Evolutionary conservation across 2,888 invertebrate genomes (phyloP).

Genomic region (Meteorus colon): DNA sequence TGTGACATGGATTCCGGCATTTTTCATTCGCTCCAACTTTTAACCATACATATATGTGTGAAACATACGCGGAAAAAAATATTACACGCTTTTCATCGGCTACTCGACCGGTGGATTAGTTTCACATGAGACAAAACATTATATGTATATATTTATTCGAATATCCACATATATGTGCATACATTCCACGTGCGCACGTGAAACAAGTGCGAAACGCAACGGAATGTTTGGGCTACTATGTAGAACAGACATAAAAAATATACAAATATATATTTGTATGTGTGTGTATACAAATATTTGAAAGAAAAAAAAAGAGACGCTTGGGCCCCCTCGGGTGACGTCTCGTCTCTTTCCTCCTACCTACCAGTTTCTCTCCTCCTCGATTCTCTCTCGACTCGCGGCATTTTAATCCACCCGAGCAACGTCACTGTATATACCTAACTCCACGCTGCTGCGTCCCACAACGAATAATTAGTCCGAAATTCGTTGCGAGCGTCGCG

Average conservation of each 20-base stretch:
- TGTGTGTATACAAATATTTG: background rate
- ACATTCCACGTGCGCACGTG: conserved; percentile 20
- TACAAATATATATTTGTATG: background rate
- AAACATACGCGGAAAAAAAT: conserved; percentile 11
- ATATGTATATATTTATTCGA: background rate
- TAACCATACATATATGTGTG: background rate
- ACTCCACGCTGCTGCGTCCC: conserved; percentile 41
- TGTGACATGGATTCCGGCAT: conserved; percentile 26
- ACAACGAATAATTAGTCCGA: conserved; percentile 71
- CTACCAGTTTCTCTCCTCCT: conserved; percentile 29
- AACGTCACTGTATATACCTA: conserved; percentile 60
- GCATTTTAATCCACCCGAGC: conserved; percentile 70
- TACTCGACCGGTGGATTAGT: conserved; percentile 1
- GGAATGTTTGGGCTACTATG: conserved; percentile 36
- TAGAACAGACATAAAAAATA: background rate
- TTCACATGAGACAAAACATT: conserved; percentile 26
- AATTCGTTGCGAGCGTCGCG: conserved; percentile 65
- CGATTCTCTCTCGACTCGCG: conserved; percentile 50
- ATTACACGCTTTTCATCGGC: conserved; percentile 26
- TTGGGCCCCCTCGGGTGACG: conserved; percentile 42
- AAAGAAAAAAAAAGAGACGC: conserved; percentile 12
- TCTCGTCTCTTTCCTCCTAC: conserved; percentile 46
- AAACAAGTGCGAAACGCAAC: conserved; percentile 41
- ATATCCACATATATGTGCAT: background rate
- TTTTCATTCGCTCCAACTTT: conserved; percentile 27